phyloP scores from a whole-genome alignment of 2,113 vertebrate genomes.

The Psephotus haematonotus region DNA sequence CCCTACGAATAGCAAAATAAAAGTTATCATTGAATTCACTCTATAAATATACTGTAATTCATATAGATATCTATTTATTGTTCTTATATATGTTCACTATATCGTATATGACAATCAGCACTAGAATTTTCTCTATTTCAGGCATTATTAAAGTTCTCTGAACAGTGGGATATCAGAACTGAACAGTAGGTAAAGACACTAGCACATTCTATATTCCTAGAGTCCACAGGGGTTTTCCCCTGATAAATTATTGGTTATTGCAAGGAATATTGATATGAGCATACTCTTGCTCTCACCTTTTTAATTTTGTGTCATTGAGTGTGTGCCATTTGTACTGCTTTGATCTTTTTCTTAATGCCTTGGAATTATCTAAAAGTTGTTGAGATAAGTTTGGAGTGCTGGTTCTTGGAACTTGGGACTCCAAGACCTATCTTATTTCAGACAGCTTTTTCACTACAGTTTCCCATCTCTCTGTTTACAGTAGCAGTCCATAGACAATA shows the following conservation, averaged over 20 bases:
- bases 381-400: neutral
- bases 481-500: neutral
- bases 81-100: neutral
- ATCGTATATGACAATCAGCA: neutral
- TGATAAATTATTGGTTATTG: neutral
- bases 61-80: neutral
- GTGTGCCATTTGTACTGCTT: neutral
- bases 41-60: neutral
- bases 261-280: neutral
- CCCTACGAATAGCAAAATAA: neutral
- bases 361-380: neutral
- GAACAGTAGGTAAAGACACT: neutral
- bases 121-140: neutral
- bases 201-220: neutral
- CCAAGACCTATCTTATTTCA: neutral
- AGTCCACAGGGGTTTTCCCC: neutral
- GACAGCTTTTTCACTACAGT: neutral
- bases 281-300: neutral
- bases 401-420: neutral
- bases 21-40: neutral
- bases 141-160: neutral
- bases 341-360: neutral
- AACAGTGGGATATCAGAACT: neutral
- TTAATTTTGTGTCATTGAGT: neutral
- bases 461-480: neutral